phyloP scores from a whole-genome alignment of 2,888 invertebrate genomes.

The Notodonta ziczac region DNA sequence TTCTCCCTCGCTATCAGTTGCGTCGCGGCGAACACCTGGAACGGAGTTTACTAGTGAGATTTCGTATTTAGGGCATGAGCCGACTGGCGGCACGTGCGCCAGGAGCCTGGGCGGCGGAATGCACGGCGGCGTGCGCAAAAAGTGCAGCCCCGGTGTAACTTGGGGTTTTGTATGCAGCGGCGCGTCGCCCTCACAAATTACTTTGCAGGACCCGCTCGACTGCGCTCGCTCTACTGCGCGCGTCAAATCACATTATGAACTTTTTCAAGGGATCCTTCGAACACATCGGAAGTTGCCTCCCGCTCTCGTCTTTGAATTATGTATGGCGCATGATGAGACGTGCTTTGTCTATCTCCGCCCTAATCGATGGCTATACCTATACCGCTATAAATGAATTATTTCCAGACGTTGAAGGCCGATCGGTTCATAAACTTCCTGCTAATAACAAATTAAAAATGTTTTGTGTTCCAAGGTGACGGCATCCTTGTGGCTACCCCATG shows the following conservation, averaged over 20 bases:
- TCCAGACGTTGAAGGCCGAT: constrained; percentile 52
- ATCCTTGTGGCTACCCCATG: constrained; percentile 32
- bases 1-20: constrained; percentile 39
- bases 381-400: constrained; percentile 59
- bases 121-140: constrained; percentile 45
- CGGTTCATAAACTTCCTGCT: constrained; percentile 42
- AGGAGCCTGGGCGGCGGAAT: constrained; percentile 32
- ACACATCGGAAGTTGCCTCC: constrained; percentile 17
- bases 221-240: constrained; percentile 43
- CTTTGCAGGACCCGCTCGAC: constrained; percentile 45
- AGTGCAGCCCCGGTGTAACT: constrained; percentile 33
- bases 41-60: constrained; percentile 35
- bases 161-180: constrained; percentile 54
- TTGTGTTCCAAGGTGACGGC: constrained; percentile 40
- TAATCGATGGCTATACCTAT: constrained; percentile 52
- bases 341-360: constrained; percentile 51
- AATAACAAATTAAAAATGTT: constrained; percentile 43
- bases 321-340: constrained; percentile 55
- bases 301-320: constrained; percentile 57
- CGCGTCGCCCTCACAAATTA: constrained; percentile 57
- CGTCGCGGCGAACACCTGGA: constrained; percentile 50
- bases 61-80: constrained; percentile 32
- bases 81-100: constrained; percentile 27
- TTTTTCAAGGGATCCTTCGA: constrained; percentile 52
- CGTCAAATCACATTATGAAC: constrained; percentile 65